phyloP scores from a whole-genome alignment of 2,797 vertebrate genomes.

The Morus bassanus region DNA sequence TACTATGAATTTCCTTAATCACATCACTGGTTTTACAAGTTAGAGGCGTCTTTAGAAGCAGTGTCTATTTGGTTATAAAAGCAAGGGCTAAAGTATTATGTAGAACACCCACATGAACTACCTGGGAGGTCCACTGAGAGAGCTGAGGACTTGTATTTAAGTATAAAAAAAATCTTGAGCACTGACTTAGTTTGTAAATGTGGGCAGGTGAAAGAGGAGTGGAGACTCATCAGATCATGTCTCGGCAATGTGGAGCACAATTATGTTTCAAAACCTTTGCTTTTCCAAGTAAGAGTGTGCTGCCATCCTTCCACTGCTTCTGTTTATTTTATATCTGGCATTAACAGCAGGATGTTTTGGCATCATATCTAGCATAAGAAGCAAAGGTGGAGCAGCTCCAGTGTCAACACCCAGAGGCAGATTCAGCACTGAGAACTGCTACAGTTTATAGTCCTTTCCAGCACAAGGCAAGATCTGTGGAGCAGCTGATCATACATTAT shows the following conservation, averaged over 20 bases:
- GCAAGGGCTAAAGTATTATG: background rate
- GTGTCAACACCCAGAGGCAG: slow-evolving; percentile 20
- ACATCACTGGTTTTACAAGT: background rate
- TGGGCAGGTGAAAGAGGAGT: background rate
- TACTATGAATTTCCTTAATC: background rate
- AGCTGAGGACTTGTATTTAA: background rate
- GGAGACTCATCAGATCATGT: background rate
- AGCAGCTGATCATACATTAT: slow-evolving; percentile 5
- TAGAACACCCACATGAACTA: background rate
- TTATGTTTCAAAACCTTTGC: background rate
- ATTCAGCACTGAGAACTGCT: background rate
- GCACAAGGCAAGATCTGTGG: background rate
- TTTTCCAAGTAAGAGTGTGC: background rate
- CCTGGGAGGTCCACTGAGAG: background rate
- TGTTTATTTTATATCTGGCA: background rate
- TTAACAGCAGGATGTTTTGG: slow-evolving; percentile 10
- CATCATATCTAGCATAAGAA: background rate
- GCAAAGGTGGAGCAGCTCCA: slow-evolving; percentile 24
- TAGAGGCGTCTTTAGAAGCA: background rate
- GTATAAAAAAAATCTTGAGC: background rate
- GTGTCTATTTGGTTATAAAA: background rate
- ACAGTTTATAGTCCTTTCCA: background rate
- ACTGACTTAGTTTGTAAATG: background rate
- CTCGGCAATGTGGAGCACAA: background rate
- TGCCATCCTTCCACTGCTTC: background rate